phyloP scores from a whole-genome alignment of 2,797 vertebrate species.

The Dicrostonyx torquatus region DNA sequence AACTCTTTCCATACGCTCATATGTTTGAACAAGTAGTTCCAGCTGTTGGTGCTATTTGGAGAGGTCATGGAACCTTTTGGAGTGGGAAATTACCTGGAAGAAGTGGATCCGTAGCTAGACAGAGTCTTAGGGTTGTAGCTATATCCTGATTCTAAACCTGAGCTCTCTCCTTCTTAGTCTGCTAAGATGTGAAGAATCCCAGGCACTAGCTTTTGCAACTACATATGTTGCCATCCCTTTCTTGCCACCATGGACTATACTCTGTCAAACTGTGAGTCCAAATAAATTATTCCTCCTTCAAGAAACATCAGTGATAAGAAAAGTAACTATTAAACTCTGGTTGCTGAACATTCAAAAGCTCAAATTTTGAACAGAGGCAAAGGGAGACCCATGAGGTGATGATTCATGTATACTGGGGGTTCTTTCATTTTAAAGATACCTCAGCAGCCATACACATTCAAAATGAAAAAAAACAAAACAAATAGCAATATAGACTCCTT shows the following conservation, averaged over 20 bases:
- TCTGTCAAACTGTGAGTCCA: neutral
- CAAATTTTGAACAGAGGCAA: slow-evolving; percentile 11
- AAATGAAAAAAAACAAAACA: neutral
- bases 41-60: neutral
- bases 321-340: neutral
- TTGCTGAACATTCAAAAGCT: neutral
- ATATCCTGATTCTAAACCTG: neutral
- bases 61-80: neutral
- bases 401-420: neutral
- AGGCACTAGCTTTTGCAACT: neutral
- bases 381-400: neutral
- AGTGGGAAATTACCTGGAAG: neutral
- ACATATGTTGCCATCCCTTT: neutral
- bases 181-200: neutral
- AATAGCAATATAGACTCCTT: neutral
- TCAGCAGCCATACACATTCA: neutral
- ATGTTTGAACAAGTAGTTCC: too few species aligned
- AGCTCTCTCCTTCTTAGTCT: neutral
- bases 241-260: neutral
- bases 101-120: neutral
- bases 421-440: neutral
- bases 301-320: neutral
- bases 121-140: neutral
- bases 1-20: neutral
- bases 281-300: too few species aligned